Base-by-base conservation (phyloP, 2,888 invertebrate genomes). In the Byasa hedistus region DNA sequence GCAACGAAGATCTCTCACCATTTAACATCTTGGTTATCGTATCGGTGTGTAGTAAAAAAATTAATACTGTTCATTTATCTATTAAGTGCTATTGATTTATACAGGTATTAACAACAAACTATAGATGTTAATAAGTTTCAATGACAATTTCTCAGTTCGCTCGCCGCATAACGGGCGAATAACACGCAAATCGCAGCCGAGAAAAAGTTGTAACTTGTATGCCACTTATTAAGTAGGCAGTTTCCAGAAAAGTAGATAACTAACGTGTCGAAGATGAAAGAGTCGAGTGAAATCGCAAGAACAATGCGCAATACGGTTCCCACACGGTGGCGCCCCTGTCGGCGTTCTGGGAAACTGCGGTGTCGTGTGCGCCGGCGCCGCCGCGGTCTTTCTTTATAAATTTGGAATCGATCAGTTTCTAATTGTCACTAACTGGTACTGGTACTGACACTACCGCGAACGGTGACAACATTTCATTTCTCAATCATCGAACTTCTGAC, bases 271-370 rank as follows among this genome's bases (percentile, higher is more conserved):
- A 72, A 77, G 77, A 77, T 74, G 78, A 73, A 71, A 76, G 77
- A 79, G 71, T 73, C 70, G 66, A 77, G 87, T 83, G 89, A 88
- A 89, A 88, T 84, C 85, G 73, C 68, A 64, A 64, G 73, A 82
- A 87, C 86, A 87, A 87, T 86, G 81, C 71, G 68, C 22, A 54
- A 32, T 74, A 78, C 85, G 27, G 66, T 66, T 86, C 87, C 82
- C 87, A 87, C 84, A 81, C 75, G 61, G 81, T 76, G 81, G 85
- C 85, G 84, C 85, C 80, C 75, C 79, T 79, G 68, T 69, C 74
- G 76, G 73, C 69, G 71, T 88, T 85, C 88, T 71, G 27, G 76
- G 88, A 88, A 87, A 72, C 70, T 65, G 36, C 67, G 79, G 81
- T 79, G 79, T 83, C 82, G 71, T 65, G 71, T 82, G 66, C 71